Evolutionary conservation across 2,113 vertebrate genomes (phyloP).

Genomic region (Opisthocomus hoazin): DNA sequence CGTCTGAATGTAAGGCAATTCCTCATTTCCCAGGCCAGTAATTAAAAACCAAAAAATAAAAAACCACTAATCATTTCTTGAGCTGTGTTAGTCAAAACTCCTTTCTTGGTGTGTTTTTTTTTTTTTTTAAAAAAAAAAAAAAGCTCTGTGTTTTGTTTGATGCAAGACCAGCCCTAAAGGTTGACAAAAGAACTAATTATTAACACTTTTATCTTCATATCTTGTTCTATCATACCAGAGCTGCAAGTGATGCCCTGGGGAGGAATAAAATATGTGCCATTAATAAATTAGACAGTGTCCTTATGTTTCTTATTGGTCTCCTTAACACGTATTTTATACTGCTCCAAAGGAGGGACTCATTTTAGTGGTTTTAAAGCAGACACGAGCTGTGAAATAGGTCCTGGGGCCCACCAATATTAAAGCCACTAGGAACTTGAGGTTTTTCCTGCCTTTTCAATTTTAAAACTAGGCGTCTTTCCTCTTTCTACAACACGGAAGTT

Average conservation of each 20-base stretch:
- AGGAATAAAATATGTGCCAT: not conserved
- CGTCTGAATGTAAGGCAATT: not conserved
- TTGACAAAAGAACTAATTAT: not conserved
- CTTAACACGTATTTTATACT: not conserved
- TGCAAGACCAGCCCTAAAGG: not conserved
- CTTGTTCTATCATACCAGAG: not conserved
- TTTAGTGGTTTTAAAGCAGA: not conserved
- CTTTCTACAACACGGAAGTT: not conserved
- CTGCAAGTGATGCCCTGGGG: not conserved
- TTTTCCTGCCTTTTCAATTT: not conserved
- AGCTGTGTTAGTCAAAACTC: not conserved
- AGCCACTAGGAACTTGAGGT: not conserved
- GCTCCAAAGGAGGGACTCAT: not conserved
- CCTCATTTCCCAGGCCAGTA: not conserved
- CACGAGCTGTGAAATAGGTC: not conserved
- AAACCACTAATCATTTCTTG: not conserved
- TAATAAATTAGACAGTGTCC: not conserved
- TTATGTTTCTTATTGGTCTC: not conserved
- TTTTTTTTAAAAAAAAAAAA: too few relatives aligned
- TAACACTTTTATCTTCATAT: not conserved
- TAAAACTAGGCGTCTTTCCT: not conserved
- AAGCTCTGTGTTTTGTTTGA: not conserved
- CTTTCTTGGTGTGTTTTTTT: rapidly evolving
- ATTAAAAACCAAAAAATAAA: not conserved
- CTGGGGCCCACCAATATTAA: not conserved